These are phyloP conservation scores for Alloscopus bannaensis DNA, from an alignment of 2,888 invertebrate species.

Conservation along the genomic window DNA sequence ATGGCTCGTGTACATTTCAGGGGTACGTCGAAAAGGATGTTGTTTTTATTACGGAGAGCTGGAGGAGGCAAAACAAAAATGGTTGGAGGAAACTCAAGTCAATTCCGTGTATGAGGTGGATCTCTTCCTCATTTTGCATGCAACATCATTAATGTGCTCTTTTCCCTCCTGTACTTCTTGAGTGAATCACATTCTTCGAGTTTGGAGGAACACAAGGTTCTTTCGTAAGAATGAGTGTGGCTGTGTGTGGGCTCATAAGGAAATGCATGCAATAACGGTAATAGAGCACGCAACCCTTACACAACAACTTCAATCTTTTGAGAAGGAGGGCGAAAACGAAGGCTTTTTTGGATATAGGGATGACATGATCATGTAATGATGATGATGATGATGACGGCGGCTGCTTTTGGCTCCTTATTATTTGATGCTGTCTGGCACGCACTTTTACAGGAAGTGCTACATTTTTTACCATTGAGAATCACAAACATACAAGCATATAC, in stretches of 20 bases:
- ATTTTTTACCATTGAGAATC: too few species aligned
- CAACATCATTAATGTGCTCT: slow-evolving; percentile 14
- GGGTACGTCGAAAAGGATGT: too few species aligned
- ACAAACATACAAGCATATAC: neutral
- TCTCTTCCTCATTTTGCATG: slow-evolving; percentile 12
- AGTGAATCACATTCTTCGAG: neutral
- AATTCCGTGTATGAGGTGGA: too few species aligned
- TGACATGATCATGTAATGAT: slow-evolving; percentile 1
- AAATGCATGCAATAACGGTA: slow-evolving; percentile 22
- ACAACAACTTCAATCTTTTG: neutral
- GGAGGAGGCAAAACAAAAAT: too few species aligned
- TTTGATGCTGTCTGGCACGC: slow-evolving; percentile 6
- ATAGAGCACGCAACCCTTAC: slow-evolving; percentile 30
- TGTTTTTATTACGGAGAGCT: too few species aligned
- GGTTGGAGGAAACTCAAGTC: too few species aligned
- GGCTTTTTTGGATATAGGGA: neutral
- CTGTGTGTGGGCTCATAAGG: neutral
- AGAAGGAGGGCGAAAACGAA: too few species aligned
- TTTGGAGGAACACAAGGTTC: too few species aligned
- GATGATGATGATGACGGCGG: slow-evolving; percentile 1
- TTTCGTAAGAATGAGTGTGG: neutral
- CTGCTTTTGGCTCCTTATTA: neutral
- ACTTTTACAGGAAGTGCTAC: neutral
- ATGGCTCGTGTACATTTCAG: too few species aligned
- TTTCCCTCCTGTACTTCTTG: neutral